Evolutionary conservation across 2,113 vertebrate genomes (phyloP).

Genomic region (Anolis carolinensis): DNA sequence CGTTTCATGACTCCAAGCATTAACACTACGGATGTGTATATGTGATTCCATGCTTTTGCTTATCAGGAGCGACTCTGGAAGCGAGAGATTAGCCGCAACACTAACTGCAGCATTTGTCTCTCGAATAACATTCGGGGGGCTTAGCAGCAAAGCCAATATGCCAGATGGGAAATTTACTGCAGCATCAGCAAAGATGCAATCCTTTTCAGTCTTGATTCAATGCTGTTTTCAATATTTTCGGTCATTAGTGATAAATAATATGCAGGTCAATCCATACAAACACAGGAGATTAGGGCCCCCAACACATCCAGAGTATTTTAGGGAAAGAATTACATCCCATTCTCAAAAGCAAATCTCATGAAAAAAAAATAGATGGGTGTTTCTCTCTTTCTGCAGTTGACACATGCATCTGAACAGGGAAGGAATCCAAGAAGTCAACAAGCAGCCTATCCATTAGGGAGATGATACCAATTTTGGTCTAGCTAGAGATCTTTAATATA

Average conservation of each 20-base stretch:
- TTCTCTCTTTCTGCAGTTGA: not conserved
- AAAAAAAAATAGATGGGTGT: not conserved
- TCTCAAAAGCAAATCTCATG: slow-evolving; percentile 4
- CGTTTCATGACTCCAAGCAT: not conserved
- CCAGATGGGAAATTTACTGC: slow-evolving; percentile 46
- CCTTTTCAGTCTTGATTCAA: slow-evolving; percentile 5
- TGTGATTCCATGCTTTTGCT: not conserved
- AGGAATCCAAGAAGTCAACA: not conserved
- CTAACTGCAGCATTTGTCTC: slow-evolving; percentile 48
- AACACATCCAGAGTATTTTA: not conserved
- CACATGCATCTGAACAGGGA: not conserved
- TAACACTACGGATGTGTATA: not conserved
- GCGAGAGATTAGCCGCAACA: slow-evolving; percentile 45
- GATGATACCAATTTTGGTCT: slow-evolving; percentile 47
- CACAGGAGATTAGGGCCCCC: not conserved
- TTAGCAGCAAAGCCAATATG: not conserved
- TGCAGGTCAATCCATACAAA: not conserved
- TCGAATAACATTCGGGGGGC: slow-evolving; percentile 13
- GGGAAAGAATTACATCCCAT: slow-evolving; percentile 23
- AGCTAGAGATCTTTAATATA: slow-evolving; percentile 39
- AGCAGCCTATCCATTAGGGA: slow-evolving; percentile 59
- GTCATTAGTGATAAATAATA: slow-evolving; percentile 22
- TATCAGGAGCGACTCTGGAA: not conserved
- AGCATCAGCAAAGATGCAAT: slow-evolving; percentile 23
- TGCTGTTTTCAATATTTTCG: not conserved